Base-by-base conservation (phyloP, 2,113 vertebrate genomes). In the Osmerus mordax region DNA sequence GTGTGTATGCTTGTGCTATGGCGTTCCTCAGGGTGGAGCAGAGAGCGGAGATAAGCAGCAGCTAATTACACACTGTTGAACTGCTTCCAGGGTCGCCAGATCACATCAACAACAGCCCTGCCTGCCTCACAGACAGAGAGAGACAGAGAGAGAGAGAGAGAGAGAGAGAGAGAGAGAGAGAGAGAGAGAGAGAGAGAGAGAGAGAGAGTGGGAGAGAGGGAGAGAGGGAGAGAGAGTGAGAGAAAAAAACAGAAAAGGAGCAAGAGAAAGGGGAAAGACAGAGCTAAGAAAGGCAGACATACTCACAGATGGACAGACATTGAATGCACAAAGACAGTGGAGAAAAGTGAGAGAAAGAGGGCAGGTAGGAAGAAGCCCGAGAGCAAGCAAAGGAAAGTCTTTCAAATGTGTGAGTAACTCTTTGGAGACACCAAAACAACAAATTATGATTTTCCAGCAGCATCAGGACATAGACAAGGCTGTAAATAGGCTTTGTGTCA, bases 261-360 rank as follows among this genome's bases (percentile, higher is more conserved):
- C 56, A 41, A 73, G 62, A 70, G 16, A 60, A 58, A 28, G 15
- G 59, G 47, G 60, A 68, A 62, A 68, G 54, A 67, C 55, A 18
- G n/a, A 0, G n/a, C 9, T 65, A 62, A 19, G 29, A 67, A 41
- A 29, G 61, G 55, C 63, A 62, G 66, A 78, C 73, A 73, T 53
- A 78, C 73, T 68, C 36, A 41, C 36, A 41, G 36, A 41, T 41
- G 36, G 36, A 41, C 36, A 6, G 36, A 41, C 36, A 41, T 41
- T 9, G 7, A 41, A 7, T 15, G 14, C 3, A n/a, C 3, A n/a
- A 56, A n/a, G 54, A 56, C 3, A 56, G 54, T 4, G 8, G 54
- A 56, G 15, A 18, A 9, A 16, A 56, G 54, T 3, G 54, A 56
- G 36, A 41, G 8, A 41, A 41, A 41, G 36, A 9, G 36, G 36